phyloP scores from a whole-genome alignment of 2,888 invertebrate species.

The Drosophila paracracens region DNA sequence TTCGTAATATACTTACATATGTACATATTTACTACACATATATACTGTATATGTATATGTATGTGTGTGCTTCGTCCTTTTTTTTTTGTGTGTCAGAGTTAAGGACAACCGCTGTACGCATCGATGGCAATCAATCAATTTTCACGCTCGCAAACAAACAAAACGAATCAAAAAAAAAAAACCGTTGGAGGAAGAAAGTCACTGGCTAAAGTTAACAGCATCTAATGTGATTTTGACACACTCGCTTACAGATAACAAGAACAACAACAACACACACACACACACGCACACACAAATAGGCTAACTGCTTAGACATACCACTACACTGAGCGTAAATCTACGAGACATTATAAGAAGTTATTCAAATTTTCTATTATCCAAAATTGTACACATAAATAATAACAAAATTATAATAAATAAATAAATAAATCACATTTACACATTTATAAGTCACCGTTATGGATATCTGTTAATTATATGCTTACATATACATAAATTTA shows the following conservation, averaged over 20 bases:
- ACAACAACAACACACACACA: constrained; percentile 20
- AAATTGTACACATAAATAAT: background rate
- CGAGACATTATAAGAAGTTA: background rate
- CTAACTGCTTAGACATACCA: background rate
- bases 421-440: background rate
- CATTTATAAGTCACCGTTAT: background rate
- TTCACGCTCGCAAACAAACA: constrained; percentile 60
- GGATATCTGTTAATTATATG: background rate
- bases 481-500: background rate
- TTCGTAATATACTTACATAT: constrained; percentile 19
- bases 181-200: constrained; percentile 29
- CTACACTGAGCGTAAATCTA: constrained; percentile 26
- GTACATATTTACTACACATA: constrained; percentile 1
- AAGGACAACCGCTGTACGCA: constrained; percentile 73
- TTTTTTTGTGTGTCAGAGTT: constrained; percentile 57
- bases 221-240: constrained; percentile 80
- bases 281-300: background rate
- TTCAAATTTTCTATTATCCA: background rate
- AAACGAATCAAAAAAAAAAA: constrained; percentile 31
- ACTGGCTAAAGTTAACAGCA: constrained; percentile 71
- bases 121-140: constrained; percentile 80
- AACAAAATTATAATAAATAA: no score
- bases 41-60: constrained; percentile 15
- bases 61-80: constrained; percentile 3
- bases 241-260: constrained; percentile 44